Evolutionary conservation across 2,888 invertebrate species (phyloP), one percentile per base, ranked within the genome.

Genomic region (Galeopsomyia nigrocyanea): DNA sequence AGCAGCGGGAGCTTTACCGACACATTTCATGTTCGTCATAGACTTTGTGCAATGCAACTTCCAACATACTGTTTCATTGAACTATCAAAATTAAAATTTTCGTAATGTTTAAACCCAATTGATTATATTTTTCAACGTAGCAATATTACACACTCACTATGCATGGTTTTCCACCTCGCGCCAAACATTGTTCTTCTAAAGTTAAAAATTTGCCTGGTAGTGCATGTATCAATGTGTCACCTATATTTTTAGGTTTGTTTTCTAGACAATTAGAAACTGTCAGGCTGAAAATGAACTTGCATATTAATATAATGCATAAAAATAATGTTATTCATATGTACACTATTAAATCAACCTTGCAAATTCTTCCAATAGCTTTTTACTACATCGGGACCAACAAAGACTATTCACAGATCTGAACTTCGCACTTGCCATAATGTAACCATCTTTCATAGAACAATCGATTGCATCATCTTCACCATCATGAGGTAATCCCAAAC

Each of bases 1-100:
- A 17, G 75, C 75, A 53, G 75, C 75, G 17, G 75, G 75, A 53
- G 68, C 75, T 46, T 75, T 72, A 1, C 71, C 75, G 31, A 75
- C 14, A 19, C 75, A 72, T 50, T 69, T 69, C 57, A 57, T 69
- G 21, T 69, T 72, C 19, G 62, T 67, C 63, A 68, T 62, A 26
- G 71, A 75, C 55, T 72, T 72, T 3, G 75, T 75, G 19, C 74
- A 74, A 51, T 74, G 62, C 13, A 74, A 51, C 56, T 74, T 74
- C 74, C 74, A 74, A 22, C 74, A 74, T 16, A 74, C 68, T n/a
- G 74, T 74, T 22, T 68, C 68, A 46, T 74, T 74, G 21, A 65
- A 71, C 74, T 74, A 17, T 14, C 46, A 63, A 31, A 58, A 58
- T 21, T 31, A n/a, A 55, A 39, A 56, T 13, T 7, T 39, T 13